Evolutionary conservation across 1,140 invertebrate genomes (phyloP).

Genomic region (Trichomalopsis sarcophagae): DNA sequence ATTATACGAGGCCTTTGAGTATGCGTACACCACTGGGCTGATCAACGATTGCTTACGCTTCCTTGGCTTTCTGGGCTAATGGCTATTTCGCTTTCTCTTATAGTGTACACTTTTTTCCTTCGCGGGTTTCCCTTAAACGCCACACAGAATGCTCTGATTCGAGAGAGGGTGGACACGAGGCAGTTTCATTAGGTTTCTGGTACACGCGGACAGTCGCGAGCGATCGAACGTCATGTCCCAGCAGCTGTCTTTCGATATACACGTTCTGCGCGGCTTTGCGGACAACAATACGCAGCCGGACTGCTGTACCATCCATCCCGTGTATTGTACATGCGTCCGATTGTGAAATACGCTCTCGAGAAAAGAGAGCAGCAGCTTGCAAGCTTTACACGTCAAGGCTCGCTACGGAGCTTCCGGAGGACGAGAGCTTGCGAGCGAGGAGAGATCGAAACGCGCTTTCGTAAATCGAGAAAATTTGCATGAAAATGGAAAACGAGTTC

Average conservation of each 20-base stretch:
- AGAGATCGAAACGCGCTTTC: background rate
- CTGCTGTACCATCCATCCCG: too few relatives aligned
- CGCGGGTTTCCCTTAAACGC: too few relatives aligned
- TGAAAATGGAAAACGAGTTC: constrained; percentile 30
- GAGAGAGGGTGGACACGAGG: too few relatives aligned
- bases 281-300: background rate
- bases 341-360: background rate
- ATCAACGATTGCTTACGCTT: background rate
- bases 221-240: background rate
- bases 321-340: background rate
- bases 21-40: background rate
- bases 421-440: too few relatives aligned
- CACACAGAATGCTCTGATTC: too few relatives aligned
- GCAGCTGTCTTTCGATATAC: background rate
- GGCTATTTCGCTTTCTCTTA: background rate
- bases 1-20: too few relatives aligned
- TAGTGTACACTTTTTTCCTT: too few relatives aligned
- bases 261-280: background rate
- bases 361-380: background rate
- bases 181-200: too few relatives aligned
- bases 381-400: constrained; percentile 15
- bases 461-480: constrained; percentile 29
- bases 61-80: background rate
- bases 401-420: too few relatives aligned
- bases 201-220: background rate